phyloP scores from a whole-genome alignment of 2,797 vertebrate species.

The Adelosebastes latens region DNA sequence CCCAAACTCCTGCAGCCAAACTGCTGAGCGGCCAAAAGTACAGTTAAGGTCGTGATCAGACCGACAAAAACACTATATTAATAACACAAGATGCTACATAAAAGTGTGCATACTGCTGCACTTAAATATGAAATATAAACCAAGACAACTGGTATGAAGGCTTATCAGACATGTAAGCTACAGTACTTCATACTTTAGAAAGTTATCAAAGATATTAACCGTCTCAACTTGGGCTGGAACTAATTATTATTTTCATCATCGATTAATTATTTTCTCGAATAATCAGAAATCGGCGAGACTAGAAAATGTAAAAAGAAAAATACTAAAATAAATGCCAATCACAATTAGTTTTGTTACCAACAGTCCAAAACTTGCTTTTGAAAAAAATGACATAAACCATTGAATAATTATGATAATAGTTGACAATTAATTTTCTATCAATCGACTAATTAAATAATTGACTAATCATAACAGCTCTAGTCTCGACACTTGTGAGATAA shows the following conservation, averaged over 20 bases:
- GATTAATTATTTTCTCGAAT: neutral
- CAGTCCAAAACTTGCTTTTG: no score
- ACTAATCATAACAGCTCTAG: neutral
- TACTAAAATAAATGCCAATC: no score
- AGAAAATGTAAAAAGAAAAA: neutral
- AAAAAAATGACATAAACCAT: no score
- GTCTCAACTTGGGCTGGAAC: neutral
- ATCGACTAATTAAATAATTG: no score
- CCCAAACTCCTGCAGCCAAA: neutral
- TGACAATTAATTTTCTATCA: no score
- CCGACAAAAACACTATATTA: neutral
- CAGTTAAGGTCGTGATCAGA: neutral
- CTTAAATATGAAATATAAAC: neutral
- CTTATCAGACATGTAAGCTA: neutral
- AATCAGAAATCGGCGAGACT: neutral
- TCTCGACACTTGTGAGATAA: neutral
- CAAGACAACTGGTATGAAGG: neutral
- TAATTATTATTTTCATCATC: neutral
- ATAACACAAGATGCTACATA: neutral
- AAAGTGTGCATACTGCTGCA: neutral
- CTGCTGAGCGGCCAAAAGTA: neutral
- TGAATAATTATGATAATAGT: no score
- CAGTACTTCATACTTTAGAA: neutral
- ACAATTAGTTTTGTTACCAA: no score
- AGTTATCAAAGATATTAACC: neutral